These are phyloP conservation scores for Dermatemys mawii DNA, from an alignment of 2,113 vertebrate species.

Conservation along the genomic window DNA sequence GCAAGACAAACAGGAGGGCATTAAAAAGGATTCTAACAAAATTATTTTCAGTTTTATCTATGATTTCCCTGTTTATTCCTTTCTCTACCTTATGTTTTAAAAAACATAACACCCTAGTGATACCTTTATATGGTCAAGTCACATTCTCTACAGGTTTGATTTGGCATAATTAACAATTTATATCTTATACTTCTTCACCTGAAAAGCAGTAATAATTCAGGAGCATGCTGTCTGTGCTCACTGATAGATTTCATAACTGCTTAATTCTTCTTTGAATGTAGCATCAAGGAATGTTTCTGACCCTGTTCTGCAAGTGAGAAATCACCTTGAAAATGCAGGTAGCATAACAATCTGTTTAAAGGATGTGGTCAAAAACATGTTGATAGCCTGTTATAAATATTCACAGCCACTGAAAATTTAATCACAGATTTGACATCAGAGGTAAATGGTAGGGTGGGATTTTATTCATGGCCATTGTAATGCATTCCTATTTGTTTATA, in stretches of 20 bases:
- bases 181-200: not conserved
- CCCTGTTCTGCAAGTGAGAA: constrained; percentile 1
- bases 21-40: not conserved
- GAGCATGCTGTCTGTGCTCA: not conserved
- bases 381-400: constrained; percentile 39
- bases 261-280: not conserved
- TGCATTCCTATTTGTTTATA: constrained; percentile 19
- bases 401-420: constrained; percentile 17
- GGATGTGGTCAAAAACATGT: not conserved
- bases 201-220: not conserved
- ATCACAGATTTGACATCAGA: not conserved
- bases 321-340: constrained; percentile 45
- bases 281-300: not conserved
- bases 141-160: not conserved
- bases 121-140: not conserved
- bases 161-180: not conserved
- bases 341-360: not conserved
- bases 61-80: not conserved
- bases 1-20: not conserved
- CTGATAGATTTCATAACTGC: not conserved
- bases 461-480: not conserved
- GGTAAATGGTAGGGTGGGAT: not conserved
- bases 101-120: not conserved
- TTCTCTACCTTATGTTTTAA: not conserved
- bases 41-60: not conserved